A percentile compares a stretch with the other conserved stretches of the same genome.
Evolutionary conservation across 2,113 vertebrate species (phyloP).

Genomic region (Seriola rivoliana): DNA sequence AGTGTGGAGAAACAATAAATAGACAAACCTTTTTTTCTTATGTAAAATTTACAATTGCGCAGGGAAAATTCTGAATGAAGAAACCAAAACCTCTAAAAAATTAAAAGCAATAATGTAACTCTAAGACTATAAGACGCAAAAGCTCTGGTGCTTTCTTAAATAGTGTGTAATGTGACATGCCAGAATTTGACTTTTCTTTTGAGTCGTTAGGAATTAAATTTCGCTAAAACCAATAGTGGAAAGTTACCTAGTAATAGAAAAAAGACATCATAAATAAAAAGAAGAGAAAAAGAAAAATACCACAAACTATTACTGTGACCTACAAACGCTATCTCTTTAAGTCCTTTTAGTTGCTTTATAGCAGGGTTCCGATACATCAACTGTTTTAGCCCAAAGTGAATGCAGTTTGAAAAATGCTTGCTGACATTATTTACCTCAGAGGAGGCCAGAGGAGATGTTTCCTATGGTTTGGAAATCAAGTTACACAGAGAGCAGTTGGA

Average conservation of each 20-base stretch:
- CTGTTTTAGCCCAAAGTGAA: slow-evolving; percentile 18
- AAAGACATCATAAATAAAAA: not conserved
- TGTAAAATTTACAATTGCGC: not conserved
- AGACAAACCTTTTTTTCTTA: not conserved
- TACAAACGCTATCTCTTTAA: slow-evolving; percentile 36
- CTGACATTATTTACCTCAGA: slow-evolving; percentile 16
- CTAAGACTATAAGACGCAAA: not conserved
- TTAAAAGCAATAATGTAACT: not conserved
- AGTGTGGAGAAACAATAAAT: not conserved
- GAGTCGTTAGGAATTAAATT: not conserved
- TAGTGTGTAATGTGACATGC: not conserved
- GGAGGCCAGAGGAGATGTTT: not conserved
- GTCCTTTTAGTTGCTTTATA: slow-evolving; percentile 12
- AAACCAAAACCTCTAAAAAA: not conserved
- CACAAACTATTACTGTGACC: not conserved
- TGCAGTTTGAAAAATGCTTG: slow-evolving; percentile 7
- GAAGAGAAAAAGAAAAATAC: not conserved
- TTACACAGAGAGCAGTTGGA: not conserved
- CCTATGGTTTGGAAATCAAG: not conserved
- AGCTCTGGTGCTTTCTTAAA: not conserved
- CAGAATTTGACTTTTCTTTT: not conserved
- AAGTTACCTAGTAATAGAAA: not conserved
- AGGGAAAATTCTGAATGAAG: not conserved
- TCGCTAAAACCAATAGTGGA: not conserved
- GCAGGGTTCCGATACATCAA: not conserved